phyloP scores from a whole-genome alignment of 2,888 invertebrate species.

The Thysanoteuthis rhombus region DNA sequence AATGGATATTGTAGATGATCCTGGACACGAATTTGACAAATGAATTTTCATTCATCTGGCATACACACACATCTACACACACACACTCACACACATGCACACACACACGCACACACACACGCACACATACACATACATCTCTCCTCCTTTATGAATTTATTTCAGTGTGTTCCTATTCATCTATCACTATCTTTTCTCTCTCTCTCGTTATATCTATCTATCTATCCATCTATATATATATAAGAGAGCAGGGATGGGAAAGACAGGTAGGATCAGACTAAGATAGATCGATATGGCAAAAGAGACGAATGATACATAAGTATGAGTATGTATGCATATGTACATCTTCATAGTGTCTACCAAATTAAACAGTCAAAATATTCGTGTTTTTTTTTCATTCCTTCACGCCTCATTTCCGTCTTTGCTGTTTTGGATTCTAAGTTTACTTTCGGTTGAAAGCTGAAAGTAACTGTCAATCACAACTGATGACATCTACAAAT shows the following conservation, averaged over 20 bases:
- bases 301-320: no score
- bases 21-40: neutral
- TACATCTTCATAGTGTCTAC: neutral
- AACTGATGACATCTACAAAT: neutral
- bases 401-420: neutral
- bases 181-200: no score
- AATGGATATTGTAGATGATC: neutral
- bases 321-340: neutral
- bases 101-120: neutral
- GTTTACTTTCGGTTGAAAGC: neutral
- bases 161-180: no score
- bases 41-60: neutral
- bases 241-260: no score
- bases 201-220: neutral
- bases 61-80: neutral
- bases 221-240: no score
- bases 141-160: no score
- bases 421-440: neutral
- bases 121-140: neutral
- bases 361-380: neutral
- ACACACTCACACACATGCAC: neutral
- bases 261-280: no score
- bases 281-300: no score
- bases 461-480: neutral
- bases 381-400: neutral